Evolutionary conservation across 2,797 vertebrate genomes (phyloP).

Genomic region (Hephaestus fuliginosus): DNA sequence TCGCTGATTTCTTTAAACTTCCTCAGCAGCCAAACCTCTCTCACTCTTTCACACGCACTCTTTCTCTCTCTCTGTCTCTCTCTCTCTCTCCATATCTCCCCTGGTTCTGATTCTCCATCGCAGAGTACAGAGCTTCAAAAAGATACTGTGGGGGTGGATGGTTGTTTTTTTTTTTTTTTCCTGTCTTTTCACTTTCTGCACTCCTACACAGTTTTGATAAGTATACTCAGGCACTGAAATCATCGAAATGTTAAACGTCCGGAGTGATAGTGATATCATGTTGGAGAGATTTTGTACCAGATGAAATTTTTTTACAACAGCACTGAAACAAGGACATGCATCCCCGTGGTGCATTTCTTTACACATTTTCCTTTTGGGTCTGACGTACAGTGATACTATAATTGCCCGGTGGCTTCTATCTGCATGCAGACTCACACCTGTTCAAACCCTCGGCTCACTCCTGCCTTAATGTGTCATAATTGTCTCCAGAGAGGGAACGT

Average conservation of each 20-base stretch:
- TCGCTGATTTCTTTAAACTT: constrained; percentile 59
- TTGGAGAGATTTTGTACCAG: constrained; percentile 42
- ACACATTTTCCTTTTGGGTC: not conserved
- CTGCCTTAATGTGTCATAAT: constrained; percentile 49
- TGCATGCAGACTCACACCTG: constrained; percentile 21
- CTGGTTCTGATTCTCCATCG: constrained; percentile 47
- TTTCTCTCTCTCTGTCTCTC: too few species aligned
- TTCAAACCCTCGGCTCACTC: constrained; percentile 30
- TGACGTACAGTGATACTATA: not conserved
- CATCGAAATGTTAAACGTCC: constrained; percentile 67
- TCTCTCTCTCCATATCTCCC: constrained; percentile 18
- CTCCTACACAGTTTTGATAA: constrained; percentile 74
- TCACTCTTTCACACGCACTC: not conserved
- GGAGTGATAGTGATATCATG: constrained; percentile 58
- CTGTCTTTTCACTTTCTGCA: constrained; percentile 71
- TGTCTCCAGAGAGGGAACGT: constrained; percentile 49
- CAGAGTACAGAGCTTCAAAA: constrained; percentile 61
- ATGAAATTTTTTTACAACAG: constrained; percentile 18
- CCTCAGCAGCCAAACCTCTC: constrained; percentile 5
- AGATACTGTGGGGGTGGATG: constrained; percentile 72
- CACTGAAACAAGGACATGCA: constrained; percentile 24
- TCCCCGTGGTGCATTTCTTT: constrained; percentile 16
- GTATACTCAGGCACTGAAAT: constrained; percentile 66
- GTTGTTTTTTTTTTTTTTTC: constrained; percentile 41
- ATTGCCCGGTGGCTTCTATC: not conserved